A percentile compares a stretch with the other conserved stretches of the same genome.
Conservation (phyloP, 2,797 vertebrate species). For the Clarias fuscus region DNA sequence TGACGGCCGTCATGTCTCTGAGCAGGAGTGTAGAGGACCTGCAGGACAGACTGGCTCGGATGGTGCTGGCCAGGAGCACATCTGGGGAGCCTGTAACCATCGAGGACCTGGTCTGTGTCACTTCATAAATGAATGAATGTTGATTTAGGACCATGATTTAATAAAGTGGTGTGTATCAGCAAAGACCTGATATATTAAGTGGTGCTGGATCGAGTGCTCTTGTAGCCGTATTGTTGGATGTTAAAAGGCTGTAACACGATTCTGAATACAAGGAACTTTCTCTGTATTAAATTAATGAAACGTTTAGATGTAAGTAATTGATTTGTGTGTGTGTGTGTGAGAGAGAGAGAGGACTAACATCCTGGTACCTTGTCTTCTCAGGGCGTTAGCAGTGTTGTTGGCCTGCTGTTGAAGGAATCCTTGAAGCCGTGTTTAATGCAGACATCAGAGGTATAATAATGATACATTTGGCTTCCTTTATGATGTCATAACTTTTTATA, state of each 20-base stretch:
- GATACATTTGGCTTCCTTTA: not conserved
- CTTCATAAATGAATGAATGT: not conserved
- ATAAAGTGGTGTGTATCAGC: too few relatives aligned
- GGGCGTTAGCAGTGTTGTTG: conserved; percentile 38
- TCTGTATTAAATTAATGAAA: not conserved
- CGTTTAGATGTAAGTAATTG: not conserved
- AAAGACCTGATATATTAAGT: not conserved
- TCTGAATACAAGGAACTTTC: not conserved
- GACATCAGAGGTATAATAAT: conserved; percentile 43
- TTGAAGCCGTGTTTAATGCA: conserved; percentile 54
- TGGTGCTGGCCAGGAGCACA: conserved; percentile 82
- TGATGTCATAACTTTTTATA: not conserved
- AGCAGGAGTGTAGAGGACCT: conserved; percentile 78
- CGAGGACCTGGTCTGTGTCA: conserved; percentile 80
- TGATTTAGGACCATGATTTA: too few relatives aligned
- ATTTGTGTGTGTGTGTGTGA: not conserved
- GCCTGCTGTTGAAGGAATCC: conserved; percentile 39
- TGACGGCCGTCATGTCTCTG: conserved; percentile 83
- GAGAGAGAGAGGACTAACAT: not conserved
- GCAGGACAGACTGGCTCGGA: conserved; percentile 76
- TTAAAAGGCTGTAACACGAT: not conserved
- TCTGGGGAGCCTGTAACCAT: conserved; percentile 77
- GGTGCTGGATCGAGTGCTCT: not conserved
- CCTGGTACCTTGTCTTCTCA: conserved; percentile 28
- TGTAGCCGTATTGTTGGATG: not conserved